Evolutionary conservation across 64 coral and sea anemone species (phyloP), one percentile per base, ranked within the genome.

Genomic region (Hydrozoanthus tunicans): DNA sequence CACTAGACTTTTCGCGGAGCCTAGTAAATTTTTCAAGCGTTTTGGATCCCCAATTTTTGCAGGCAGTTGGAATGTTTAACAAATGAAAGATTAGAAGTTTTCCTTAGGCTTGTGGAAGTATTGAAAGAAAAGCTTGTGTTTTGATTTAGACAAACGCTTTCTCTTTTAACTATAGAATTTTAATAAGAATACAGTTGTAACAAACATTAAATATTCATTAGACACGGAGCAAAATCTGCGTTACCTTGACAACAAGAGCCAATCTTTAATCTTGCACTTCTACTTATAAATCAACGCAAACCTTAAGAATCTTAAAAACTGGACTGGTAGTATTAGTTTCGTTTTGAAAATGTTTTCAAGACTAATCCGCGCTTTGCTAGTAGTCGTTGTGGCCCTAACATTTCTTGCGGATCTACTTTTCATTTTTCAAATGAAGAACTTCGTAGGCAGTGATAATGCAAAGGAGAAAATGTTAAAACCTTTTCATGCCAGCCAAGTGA

Each of bases 341-440:
- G 9, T 73, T 73, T 5, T n/a, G 9, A 32, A 86, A 51, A 88
- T 88, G 84, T 88, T 88, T 75, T 88, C 84, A 32, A 88, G 12
- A 73, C 59, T 88, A 58, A 75, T 88, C 0, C 84, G 84, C 68
- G 69, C 68, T 27, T 70, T 88, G 23, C 74, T 88, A 56, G 69
- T 88, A 51, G 26, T 88, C 14, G 84, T 88, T 74, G 84, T 88
- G 11, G 68, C 84, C 51, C 59, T 88, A 43, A 88, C 84, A 17
- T 88, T 88, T 32, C 55, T 75, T 10, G 84, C 84, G 0, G 84
- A 88, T 88, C 74, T 88, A 75, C 11, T 88, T 75, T 88, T 88
- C 43, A 88, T 88, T 88, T 17, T 58, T 73, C 67, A 88, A 75
- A 88, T 88, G 69, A 88, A 58, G 12, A 73, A 14, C 8, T 88